Evolutionary conservation across 2,113 vertebrate species (phyloP).

Genomic region (Mobula hypostoma): DNA sequence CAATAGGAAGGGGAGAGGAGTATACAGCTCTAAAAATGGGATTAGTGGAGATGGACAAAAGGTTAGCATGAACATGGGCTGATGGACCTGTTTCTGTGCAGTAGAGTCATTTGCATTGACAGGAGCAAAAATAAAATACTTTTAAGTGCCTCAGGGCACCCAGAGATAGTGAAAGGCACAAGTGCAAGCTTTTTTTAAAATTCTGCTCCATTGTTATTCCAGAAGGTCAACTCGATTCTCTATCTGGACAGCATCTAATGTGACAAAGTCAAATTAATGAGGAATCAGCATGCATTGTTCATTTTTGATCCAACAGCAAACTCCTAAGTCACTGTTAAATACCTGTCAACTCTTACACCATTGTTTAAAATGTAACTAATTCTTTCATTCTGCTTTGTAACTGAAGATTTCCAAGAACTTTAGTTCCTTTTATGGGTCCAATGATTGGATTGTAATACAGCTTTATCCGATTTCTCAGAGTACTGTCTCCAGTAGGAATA

Average conservation of each 20-base stretch:
- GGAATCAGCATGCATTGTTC: neutral
- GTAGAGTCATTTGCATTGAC: neutral
- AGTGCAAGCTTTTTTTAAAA: neutral
- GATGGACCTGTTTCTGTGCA: too few species aligned
- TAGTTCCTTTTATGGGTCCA: slow-evolving; percentile 20
- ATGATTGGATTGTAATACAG: neutral
- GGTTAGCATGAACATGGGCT: too few species aligned
- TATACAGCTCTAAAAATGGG: too few species aligned
- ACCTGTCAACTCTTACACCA: neutral
- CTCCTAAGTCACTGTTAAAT: slow-evolving; percentile 16
- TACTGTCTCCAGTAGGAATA: slow-evolving; percentile 11
- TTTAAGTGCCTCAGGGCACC: neutral
- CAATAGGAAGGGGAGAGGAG: too few species aligned
- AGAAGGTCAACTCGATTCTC: neutral
- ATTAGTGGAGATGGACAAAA: too few species aligned
- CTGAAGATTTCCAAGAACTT: neutral
- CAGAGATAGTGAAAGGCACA: neutral
- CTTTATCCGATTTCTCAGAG: neutral
- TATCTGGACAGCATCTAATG: neutral
- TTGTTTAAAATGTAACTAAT: slow-evolving; percentile 13
- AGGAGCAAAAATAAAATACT: neutral
- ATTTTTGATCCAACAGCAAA: neutral
- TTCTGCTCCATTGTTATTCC: neutral
- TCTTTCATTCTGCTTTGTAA: neutral
- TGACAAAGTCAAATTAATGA: neutral